These are phyloP conservation scores for Shinisaurus crocodilurus DNA, from an alignment of 2,113 vertebrate genomes.

Conservation along the genomic window DNA sequence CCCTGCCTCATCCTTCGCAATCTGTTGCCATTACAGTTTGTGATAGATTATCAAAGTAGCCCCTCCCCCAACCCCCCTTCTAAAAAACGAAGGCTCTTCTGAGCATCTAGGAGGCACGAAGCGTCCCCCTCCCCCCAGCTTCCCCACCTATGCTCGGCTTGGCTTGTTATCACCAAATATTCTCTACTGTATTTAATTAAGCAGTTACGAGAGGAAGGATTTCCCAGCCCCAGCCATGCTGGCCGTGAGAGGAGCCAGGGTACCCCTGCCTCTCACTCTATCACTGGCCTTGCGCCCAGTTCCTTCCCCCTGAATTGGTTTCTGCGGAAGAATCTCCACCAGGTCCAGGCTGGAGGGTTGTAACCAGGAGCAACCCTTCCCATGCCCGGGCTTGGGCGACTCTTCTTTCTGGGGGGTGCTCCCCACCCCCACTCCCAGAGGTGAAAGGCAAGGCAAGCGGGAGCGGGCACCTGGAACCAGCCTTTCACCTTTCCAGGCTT, in stretches of 20 bases:
- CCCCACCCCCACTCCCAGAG: constrained; percentile 32
- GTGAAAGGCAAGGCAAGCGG: constrained; percentile 34
- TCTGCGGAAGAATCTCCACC: constrained; percentile 40
- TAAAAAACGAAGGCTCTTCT: constrained; percentile 7
- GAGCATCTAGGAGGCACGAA: neutral
- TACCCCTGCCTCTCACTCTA: rapidly evolving
- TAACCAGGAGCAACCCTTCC: constrained; percentile 49
- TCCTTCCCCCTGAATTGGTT: constrained; percentile 1
- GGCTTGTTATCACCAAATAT: neutral
- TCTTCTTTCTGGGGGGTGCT: constrained; percentile 9
- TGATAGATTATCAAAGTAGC: constrained; percentile 72
- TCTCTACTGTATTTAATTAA: constrained; percentile 9
- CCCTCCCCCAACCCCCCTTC: constrained; percentile 57
- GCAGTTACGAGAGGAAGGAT: neutral
- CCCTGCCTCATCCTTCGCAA: constrained; percentile 65
- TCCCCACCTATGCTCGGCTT: neutral
- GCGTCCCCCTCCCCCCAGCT: neutral
- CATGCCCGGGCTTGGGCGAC: constrained; percentile 42
- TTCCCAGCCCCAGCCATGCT: constrained; percentile 3
- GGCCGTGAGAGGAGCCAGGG: neutral
- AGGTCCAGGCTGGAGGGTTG: constrained; percentile 53
- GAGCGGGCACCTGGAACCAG: constrained; percentile 60
- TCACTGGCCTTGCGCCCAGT: constrained; percentile 13
- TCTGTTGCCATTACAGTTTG: constrained; percentile 70
- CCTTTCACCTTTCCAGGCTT: constrained; percentile 75